Conservation (phyloP, 2,888 invertebrate genomes). For the Caenorhabditis wallacei region DNA sequence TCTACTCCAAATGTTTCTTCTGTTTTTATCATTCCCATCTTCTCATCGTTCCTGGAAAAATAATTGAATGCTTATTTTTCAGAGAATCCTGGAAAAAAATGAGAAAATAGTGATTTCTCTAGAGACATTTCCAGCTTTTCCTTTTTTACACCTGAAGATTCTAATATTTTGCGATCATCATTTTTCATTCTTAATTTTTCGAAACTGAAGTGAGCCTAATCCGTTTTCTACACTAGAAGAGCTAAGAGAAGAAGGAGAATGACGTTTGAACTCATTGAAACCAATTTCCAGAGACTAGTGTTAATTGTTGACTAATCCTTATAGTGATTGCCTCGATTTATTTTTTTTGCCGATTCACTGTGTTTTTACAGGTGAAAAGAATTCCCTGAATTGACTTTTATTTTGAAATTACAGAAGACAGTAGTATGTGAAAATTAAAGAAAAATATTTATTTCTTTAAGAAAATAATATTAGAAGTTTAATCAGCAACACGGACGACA, state of each 20-base stretch:
- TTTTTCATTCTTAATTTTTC: too few species aligned
- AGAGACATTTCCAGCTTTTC: too few species aligned
- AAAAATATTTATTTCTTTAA: neutral
- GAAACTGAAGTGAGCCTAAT: too few species aligned
- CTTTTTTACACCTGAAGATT: too few species aligned
- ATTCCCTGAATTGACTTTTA: too few species aligned
- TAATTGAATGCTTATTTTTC: constrained; percentile 3
- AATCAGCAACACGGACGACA: neutral
- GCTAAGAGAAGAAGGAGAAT: too few species aligned
- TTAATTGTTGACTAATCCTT: constrained; percentile 2
- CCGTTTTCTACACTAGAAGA: too few species aligned
- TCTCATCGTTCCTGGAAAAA: constrained; percentile 1
- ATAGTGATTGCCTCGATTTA: neutral
- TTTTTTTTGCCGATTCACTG: neutral
- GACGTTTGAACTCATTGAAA: too few species aligned
- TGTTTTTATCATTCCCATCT: neutral
- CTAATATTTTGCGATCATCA: too few species aligned
- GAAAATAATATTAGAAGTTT: neutral
- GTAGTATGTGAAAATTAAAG: too few species aligned
- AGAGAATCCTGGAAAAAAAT: neutral
- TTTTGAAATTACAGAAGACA: too few species aligned
- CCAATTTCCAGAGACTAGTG: too few species aligned
- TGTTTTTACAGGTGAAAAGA: neutral
- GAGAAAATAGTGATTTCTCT: constrained; percentile 6
- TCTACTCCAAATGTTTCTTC: neutral